Percentiles rank a stretch among this genome's conserved stretches.
phyloP scores from a whole-genome alignment of 2,113 vertebrate genomes.

The Toxostoma redivivum region DNA sequence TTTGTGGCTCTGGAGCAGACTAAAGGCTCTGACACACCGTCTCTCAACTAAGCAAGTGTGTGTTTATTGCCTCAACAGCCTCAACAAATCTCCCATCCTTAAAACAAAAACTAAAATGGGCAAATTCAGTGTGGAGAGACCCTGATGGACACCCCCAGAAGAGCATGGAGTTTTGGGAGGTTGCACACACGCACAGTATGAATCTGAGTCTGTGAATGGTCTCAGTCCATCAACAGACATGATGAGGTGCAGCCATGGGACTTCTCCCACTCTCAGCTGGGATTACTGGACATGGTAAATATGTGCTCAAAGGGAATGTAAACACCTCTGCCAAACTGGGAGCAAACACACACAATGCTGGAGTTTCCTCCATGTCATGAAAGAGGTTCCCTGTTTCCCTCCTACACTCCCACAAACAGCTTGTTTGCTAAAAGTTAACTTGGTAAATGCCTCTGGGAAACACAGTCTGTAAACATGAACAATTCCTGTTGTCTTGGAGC shows the following conservation, averaged over 20 bases:
- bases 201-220: neutral
- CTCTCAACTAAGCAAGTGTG: neutral
- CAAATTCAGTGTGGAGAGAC: neutral
- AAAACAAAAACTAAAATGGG: neutral
- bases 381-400: slow-evolving; percentile 10
- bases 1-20: neutral
- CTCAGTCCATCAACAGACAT: neutral
- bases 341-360: neutral
- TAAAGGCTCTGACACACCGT: neutral
- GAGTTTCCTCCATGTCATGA: neutral
- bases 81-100: neutral
- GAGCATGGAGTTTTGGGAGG: accelerated
- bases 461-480: neutral
- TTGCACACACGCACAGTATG: accelerated
- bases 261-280: neutral
- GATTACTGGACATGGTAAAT: neutral
- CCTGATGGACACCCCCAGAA: neutral
- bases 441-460: neutral
- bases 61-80: neutral
- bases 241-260: neutral
- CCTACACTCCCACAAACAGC: neutral
- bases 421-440: neutral
- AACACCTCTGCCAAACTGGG: neutral
- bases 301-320: neutral
- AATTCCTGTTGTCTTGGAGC: neutral